Conservation (phyloP, 2,113 vertebrate genomes). For the Mystacornis crossleyi region DNA sequence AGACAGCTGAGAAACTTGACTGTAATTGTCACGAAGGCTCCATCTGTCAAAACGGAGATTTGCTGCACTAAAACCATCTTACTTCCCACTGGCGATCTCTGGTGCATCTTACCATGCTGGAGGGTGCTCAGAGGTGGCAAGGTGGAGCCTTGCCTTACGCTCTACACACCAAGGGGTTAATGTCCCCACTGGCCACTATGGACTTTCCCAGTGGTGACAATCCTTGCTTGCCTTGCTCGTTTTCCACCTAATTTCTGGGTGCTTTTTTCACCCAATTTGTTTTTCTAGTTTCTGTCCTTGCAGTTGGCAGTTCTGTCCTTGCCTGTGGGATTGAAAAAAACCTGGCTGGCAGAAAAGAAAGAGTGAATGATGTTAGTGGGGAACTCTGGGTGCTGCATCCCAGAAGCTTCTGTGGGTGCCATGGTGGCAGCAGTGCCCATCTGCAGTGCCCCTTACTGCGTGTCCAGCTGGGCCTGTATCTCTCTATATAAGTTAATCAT, state of each 20-base stretch:
- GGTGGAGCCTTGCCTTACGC: neutral
- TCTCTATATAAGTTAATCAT: neutral
- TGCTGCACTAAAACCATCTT: neutral
- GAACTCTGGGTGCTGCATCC: neutral
- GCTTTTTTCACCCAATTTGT: neutral
- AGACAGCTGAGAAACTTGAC: neutral
- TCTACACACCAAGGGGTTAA: fast-evolving
- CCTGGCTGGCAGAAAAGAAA: neutral
- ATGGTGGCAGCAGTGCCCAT: fast-evolving
- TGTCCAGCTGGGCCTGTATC: neutral
- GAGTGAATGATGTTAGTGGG: neutral
- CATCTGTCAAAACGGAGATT: neutral
- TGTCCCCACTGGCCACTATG: neutral
- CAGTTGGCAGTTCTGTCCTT: too few species aligned
- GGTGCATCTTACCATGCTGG: neutral
- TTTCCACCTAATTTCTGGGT: neutral
- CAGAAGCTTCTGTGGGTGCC: neutral
- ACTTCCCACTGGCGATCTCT: neutral
- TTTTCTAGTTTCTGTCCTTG: neutral
- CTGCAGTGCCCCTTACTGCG: neutral
- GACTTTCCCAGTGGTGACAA: neutral
- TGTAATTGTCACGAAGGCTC: neutral
- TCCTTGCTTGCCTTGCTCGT: neutral
- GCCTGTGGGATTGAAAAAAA: neutral
- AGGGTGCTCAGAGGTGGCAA: neutral